A percentile compares a stretch with the other conserved stretches of the same genome.
These are phyloP conservation scores for Tinea pellionella DNA, from an alignment of 2,888 invertebrate genomes.

Conservation along the genomic window DNA sequence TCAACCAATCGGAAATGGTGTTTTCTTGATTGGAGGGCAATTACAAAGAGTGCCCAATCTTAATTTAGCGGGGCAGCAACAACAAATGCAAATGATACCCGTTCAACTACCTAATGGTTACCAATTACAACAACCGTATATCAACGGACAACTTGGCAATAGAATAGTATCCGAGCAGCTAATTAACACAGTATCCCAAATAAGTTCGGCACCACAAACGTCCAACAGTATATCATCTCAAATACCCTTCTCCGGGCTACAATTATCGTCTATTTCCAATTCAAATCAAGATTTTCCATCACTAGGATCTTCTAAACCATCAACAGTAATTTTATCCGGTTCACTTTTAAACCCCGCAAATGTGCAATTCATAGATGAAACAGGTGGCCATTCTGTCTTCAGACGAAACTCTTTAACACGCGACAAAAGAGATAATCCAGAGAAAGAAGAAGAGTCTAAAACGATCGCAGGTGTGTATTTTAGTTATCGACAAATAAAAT, in stretches of 20 bases:
- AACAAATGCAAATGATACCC: slow-evolving; percentile 48
- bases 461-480: slow-evolving; percentile 26
- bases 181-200: slow-evolving; percentile 33
- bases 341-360: slow-evolving; percentile 69
- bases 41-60: slow-evolving; percentile 69
- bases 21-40: slow-evolving; percentile 73
- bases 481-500: neutral
- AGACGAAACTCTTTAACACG: slow-evolving; percentile 58
- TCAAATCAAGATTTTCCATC: neutral
- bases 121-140: slow-evolving; percentile 66
- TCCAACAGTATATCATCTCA: neutral
- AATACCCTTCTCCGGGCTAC: neutral
- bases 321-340: slow-evolving; percentile 46
- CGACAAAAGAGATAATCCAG: slow-evolving; percentile 61
- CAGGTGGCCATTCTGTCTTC: slow-evolving; percentile 56
- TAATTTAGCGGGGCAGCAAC: slow-evolving; percentile 53
- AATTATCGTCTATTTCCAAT: neutral
- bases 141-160: slow-evolving; percentile 74
- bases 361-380: slow-evolving; percentile 72
- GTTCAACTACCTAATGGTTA: slow-evolving; percentile 57
- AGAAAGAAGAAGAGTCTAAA: slow-evolving; percentile 45
- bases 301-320: slow-evolving; percentile 40
- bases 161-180: slow-evolving; percentile 70
- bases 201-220: neutral
- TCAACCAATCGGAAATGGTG: slow-evolving; percentile 59